Evolutionary conservation across 2,113 vertebrate species (phyloP), one percentile per base, ranked within the genome.

Genomic region (Rhabdornis inornatus): DNA sequence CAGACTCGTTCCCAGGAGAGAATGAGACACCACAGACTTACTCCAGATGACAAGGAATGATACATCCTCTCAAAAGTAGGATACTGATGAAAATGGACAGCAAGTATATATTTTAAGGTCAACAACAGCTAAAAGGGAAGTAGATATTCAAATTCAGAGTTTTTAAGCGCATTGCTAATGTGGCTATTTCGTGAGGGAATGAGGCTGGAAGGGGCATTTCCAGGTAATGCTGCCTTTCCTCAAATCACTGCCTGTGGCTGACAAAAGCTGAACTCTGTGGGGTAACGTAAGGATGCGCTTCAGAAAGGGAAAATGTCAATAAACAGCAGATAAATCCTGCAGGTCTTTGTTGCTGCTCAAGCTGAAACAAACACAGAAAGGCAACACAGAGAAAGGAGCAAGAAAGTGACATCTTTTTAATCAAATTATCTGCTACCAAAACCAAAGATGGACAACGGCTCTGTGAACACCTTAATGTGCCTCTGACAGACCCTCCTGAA

Each of bases 301-400:
- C 90, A 83, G 75, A 88, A 74, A 81, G 69, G 21, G 60, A 83
- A 89, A 92, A 83, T 63, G 83, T 87, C 96, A 95, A 81, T 60
- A 93, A 91, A 66, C 47, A 87, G 72, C 87, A 71, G 27, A 63
- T 50, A 64, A 94, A 81, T 81, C 89, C 90, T 37, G 37, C 59
- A 28, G 82, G 88, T 56, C 30, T 3, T 33, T 83, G 57, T 13
- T 68, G 75, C 64, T 30, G 61, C 69, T 86, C 44, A 10, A 27
- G 80, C 80, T 82, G 50, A 70, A 72, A 70, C 47, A 90, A 65
- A 86, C 3, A 2, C 52, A 71, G 70, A 85, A 75, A 53, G 79
- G 66, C 84, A 91, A 59, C 1, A 1, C 1, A 56, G 42, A 30
- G 39, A 89, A 92, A 80, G 28, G 11, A 80, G 60, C 28, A 42